phyloP scores from a whole-genome alignment of 2,113 vertebrate species.

The Leptosomus discolor region DNA sequence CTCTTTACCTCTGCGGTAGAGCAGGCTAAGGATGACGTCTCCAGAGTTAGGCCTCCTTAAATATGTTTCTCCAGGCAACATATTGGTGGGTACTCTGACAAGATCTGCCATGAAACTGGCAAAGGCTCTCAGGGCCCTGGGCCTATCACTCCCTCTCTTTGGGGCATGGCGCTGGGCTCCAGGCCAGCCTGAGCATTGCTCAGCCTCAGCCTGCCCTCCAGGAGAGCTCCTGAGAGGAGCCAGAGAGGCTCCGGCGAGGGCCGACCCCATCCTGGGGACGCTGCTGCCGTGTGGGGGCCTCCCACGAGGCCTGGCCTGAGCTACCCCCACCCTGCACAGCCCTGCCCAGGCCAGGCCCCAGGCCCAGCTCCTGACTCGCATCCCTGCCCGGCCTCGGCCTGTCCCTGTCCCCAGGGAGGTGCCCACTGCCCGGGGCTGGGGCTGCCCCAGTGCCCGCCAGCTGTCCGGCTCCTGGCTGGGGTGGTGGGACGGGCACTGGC shows the following conservation, averaged over 20 bases:
- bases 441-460: accelerated
- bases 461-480: background rate
- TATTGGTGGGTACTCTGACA: background rate
- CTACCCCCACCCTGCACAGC: accelerated
- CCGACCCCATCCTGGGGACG: accelerated
- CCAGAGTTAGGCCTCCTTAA: background rate
- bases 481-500: accelerated
- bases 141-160: background rate
- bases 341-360: accelerated
- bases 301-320: too few relatives aligned
- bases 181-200: background rate
- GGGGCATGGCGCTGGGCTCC: accelerated
- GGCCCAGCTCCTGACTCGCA: background rate
- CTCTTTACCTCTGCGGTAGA: background rate
- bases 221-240: background rate
- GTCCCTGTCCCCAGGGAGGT: accelerated
- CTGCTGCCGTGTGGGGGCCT: background rate
- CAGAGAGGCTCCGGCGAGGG: accelerated
- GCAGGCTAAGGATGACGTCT: accelerated
- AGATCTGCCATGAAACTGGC: background rate
- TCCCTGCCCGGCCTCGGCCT: accelerated
- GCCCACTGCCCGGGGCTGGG: accelerated
- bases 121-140: background rate
- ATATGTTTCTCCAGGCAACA: background rate
- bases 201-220: background rate